Percentiles rank a stretch among this genome's conserved stretches.
These are phyloP conservation scores for Enteromius viviparus DNA, from an alignment of 2,797 vertebrate species.

Conservation along the genomic window DNA sequence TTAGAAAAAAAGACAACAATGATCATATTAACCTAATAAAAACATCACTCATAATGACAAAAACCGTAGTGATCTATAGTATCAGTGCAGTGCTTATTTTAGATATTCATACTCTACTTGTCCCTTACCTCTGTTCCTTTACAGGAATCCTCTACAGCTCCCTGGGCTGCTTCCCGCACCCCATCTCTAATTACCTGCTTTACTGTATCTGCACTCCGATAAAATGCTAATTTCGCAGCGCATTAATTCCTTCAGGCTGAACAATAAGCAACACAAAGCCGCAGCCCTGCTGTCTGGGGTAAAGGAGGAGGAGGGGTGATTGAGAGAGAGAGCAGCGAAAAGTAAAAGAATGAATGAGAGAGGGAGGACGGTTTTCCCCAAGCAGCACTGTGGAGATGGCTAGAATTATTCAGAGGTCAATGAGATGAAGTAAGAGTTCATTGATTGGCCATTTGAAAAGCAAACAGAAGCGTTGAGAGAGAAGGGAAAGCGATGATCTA, in stretches of 20 bases:
- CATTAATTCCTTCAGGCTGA: slow-evolving; percentile 99
- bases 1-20: background rate
- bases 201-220: slow-evolving; percentile 99
- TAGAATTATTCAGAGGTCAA: slow-evolving; percentile 92
- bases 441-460: slow-evolving; percentile 85
- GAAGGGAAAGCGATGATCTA: slow-evolving; percentile 72
- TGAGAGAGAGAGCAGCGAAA: slow-evolving; percentile 23
- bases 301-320: slow-evolving; percentile 15
- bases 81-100: slow-evolving; percentile 29
- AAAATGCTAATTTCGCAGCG: slow-evolving; percentile 99
- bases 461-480: slow-evolving; percentile 79
- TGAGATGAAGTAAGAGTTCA: slow-evolving; percentile 89
- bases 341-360: slow-evolving; percentile 39
- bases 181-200: slow-evolving; percentile 96
- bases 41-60: slow-evolving; percentile 10
- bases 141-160: slow-evolving; percentile 32
- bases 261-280: slow-evolving; percentile 99
- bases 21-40: slow-evolving; percentile 31
- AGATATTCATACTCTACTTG: slow-evolving; percentile 69
- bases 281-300: slow-evolving; percentile 85
- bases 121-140: slow-evolving; percentile 72
- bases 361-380: background rate
- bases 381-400: slow-evolving; percentile 75
- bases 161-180: slow-evolving; percentile 51
- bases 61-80: background rate